Percentiles rank a stretch among this genome's conserved stretches.
Evolutionary conservation across 1,140 invertebrate genomes (phyloP).

Genomic region (Papilio xuthus): DNA sequence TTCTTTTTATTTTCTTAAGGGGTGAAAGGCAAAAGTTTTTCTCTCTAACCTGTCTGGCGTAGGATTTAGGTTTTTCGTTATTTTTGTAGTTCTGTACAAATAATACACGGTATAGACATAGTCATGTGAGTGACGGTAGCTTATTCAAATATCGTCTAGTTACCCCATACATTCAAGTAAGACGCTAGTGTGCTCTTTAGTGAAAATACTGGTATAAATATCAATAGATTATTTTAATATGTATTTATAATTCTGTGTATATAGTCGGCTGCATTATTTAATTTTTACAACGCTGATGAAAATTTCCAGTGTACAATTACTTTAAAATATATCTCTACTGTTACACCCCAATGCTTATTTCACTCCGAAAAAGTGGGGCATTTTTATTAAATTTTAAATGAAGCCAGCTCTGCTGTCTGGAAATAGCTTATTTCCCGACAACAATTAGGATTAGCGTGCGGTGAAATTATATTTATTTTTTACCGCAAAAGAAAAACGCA

Average conservation of each 20-base stretch:
- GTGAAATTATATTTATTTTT: conserved; percentile 22
- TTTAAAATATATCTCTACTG: not conserved
- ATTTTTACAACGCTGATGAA: not conserved
- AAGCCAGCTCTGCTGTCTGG: conserved; percentile 6
- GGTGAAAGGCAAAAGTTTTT: too few relatives aligned
- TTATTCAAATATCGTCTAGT: too few relatives aligned
- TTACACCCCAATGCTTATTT: conserved; percentile 4
- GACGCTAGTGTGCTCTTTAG: too few relatives aligned
- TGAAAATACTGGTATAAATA: not conserved
- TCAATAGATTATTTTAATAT: not conserved
- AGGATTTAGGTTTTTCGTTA: too few relatives aligned
- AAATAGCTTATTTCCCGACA: conserved; percentile 23
- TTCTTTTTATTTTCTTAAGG: too few relatives aligned
- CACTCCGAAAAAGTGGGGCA: conserved; percentile 15
- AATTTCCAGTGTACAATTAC: not conserved
- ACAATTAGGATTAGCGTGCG: conserved; percentile 24
- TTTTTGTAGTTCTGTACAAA: too few relatives aligned
- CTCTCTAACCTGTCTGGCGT: too few relatives aligned
- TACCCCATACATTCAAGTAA: too few relatives aligned
- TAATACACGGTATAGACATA: too few relatives aligned
- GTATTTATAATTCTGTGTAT: not conserved
- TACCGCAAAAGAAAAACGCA: not conserved
- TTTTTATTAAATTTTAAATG: conserved; percentile 29
- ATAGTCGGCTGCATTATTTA: not conserved
- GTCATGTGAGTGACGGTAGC: too few relatives aligned